These are phyloP conservation scores for Cephalotes varians DNA, from an alignment of 2,888 invertebrate genomes.

Conservation along the genomic window DNA sequence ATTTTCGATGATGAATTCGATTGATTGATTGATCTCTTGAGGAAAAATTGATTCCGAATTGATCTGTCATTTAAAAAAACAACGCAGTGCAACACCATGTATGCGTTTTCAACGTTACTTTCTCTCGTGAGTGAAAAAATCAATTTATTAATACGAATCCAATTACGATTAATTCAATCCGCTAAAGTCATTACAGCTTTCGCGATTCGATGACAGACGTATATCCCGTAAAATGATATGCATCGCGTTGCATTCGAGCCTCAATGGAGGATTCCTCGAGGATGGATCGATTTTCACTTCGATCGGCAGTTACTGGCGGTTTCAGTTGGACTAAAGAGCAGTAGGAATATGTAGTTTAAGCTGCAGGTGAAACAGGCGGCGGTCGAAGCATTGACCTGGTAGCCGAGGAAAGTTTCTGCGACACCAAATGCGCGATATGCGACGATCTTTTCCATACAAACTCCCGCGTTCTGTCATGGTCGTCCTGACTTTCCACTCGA, in stretches of 20 bases:
- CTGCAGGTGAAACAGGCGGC: slow-evolving; percentile 81
- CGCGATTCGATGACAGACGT: neutral
- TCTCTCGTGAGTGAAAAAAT: slow-evolving; percentile 33
- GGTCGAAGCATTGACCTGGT: slow-evolving; percentile 88
- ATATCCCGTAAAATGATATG: neutral
- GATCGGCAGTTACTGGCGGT: neutral
- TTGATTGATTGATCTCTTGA: too few species aligned
- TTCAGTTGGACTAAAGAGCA: slow-evolving; percentile 32
- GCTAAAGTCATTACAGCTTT: slow-evolving; percentile 1
- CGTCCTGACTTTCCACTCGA: slow-evolving; percentile 92
- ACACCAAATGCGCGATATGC: slow-evolving; percentile 94
- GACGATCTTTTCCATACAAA: slow-evolving; percentile 94
- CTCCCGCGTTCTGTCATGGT: slow-evolving; percentile 94
- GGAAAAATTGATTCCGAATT: neutral
- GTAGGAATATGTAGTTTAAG: slow-evolving; percentile 56
- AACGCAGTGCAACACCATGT: neutral
- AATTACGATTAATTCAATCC: neutral
- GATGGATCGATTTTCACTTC: neutral
- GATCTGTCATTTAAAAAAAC: neutral
- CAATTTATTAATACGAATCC: slow-evolving; percentile 16
- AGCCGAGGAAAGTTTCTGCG: slow-evolving; percentile 91
- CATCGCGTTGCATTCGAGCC: neutral
- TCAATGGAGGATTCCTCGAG: neutral
- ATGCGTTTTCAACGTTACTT: slow-evolving; percentile 25
- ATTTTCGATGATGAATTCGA: too few species aligned